Evolutionary conservation across 2,113 vertebrate species (phyloP).

Genomic region (Chamaetylas fuelleborni): DNA sequence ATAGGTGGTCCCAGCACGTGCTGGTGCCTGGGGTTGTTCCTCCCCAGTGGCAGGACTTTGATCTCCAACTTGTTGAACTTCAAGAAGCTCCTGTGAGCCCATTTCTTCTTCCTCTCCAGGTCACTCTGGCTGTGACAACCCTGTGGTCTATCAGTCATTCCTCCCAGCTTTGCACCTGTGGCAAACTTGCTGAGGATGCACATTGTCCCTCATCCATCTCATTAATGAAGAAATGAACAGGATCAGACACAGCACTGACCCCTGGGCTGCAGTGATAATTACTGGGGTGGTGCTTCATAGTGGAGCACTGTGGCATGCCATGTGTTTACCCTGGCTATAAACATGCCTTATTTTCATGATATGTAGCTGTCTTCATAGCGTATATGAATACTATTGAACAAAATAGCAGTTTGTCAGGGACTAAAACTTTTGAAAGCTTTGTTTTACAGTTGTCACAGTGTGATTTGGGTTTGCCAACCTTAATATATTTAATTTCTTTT

Average conservation of each 20-base stretch:
- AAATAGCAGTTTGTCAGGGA: not conserved
- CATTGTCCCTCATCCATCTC: not conserved
- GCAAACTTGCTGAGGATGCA: not conserved
- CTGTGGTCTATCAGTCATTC: not conserved
- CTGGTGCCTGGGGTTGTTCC: not conserved
- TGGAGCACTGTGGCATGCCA: not conserved
- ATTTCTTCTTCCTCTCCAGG: not conserved
- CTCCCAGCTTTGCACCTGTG: not conserved
- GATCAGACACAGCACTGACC: not conserved
- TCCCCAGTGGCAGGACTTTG: not conserved
- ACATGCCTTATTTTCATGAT: not conserved
- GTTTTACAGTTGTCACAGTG: too few species aligned
- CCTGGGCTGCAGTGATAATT: not conserved
- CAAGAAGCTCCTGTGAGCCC: not conserved
- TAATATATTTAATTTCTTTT: too few species aligned
- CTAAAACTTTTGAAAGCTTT: not conserved
- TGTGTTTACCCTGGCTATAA: not conserved
- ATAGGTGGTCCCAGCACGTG: fast-evolving
- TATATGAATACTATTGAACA: not conserved
- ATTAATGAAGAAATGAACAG: not conserved
- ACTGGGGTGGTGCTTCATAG: not conserved
- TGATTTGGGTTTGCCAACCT: too few species aligned
- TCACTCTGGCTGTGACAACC: not conserved
- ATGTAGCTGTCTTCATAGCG: not conserved
- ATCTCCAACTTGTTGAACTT: not conserved